A percentile compares a stretch with the other conserved stretches of the same genome.
These are phyloP conservation scores for Hippocampus abdominalis DNA, from an alignment of 2,113 vertebrate genomes.

Conservation along the genomic window DNA sequence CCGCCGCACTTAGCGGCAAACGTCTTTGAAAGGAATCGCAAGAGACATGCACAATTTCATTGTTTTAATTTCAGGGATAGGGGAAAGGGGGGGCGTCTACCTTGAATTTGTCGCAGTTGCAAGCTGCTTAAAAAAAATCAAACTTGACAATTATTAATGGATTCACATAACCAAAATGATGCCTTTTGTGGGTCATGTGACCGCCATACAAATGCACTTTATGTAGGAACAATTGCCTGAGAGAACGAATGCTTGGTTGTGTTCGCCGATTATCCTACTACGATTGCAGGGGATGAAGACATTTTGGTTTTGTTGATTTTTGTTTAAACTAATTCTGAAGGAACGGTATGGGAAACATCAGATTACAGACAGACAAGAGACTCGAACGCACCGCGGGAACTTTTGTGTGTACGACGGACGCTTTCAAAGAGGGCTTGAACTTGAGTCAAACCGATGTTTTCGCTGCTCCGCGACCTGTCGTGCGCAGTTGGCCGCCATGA, in stretches of 20 bases:
- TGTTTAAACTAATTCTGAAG: background rate
- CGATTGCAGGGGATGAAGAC: background rate
- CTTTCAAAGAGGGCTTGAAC: slow-evolving; percentile 3
- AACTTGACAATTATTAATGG: background rate
- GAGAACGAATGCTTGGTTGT: background rate
- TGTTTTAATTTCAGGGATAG: slow-evolving; percentile 18
- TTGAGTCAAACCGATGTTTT: slow-evolving; percentile 12
- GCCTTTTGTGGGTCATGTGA: background rate
- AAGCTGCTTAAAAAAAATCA: slow-evolving; percentile 24
- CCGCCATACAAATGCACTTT: background rate
- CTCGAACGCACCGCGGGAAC: slow-evolving; percentile 1
- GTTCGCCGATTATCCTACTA: background rate
- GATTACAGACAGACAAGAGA: background rate
- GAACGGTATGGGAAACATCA: background rate
- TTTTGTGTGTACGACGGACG: slow-evolving; percentile 22
- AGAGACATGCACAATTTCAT: slow-evolving; percentile 60
- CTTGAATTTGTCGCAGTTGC: slow-evolving; percentile 4
- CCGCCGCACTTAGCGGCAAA: slow-evolving; percentile 57
- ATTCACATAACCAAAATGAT: background rate
- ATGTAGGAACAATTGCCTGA: background rate
- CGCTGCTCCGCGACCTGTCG: slow-evolving; percentile 33
- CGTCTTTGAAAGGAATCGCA: slow-evolving; percentile 46
- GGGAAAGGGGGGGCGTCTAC: no score
- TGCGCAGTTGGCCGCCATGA: slow-evolving; percentile 33
- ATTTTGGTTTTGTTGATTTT: background rate